phyloP scores from a whole-genome alignment of 1,140 invertebrate species.

The Helicoverpa zea region DNA sequence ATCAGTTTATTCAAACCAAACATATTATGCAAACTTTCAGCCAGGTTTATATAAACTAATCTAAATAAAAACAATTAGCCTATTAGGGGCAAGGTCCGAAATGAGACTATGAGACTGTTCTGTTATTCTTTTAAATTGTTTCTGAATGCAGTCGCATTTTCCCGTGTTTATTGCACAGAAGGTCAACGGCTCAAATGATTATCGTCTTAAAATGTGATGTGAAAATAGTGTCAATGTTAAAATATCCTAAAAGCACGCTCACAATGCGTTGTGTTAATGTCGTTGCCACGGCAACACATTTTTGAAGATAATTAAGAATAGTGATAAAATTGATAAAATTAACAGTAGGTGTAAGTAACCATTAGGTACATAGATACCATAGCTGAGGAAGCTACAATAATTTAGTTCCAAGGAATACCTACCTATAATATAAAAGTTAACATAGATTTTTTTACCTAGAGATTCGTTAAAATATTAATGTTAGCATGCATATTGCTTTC shows the following conservation, averaged over 20 bases:
- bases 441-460: no score
- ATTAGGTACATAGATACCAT: no score
- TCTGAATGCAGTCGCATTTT: slow-evolving; percentile 52
- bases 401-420: no score
- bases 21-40: not conserved
- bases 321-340: no score
- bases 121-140: slow-evolving; percentile 55
- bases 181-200: slow-evolving; percentile 44
- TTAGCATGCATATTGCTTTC: no score
- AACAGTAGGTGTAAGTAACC: no score
- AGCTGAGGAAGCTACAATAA: no score
- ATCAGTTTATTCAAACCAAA: not conserved
- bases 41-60: slow-evolving; percentile 13
- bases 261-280: slow-evolving; percentile 11
- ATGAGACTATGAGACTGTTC: slow-evolving; percentile 45
- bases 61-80: slow-evolving; percentile 54
- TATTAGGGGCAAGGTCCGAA: slow-evolving; percentile 55
- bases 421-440: no score
- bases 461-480: no score
- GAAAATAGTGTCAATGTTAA: slow-evolving; percentile 51
- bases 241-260: slow-evolving; percentile 41
- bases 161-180: slow-evolving; percentile 50
- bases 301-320: not conserved
- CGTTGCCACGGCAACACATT: not conserved
- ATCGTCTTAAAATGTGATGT: slow-evolving; percentile 41